A percentile compares a stretch with the other conserved stretches of the same genome.
Conservation (phyloP, 1,140 invertebrate genomes). For the Drosophila neocordata region DNA sequence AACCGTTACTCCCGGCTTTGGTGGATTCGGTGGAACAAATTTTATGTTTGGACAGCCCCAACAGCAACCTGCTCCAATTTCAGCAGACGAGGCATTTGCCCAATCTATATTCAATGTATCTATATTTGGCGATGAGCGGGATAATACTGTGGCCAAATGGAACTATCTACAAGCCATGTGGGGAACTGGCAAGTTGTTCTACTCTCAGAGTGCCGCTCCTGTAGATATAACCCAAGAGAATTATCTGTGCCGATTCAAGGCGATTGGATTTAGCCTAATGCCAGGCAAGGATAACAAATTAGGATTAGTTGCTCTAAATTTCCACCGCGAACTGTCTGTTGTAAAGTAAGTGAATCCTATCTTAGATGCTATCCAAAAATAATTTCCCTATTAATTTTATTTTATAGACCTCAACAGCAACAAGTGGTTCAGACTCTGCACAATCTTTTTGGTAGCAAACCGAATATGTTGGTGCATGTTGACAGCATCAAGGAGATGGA, state of each 20-base stretch:
- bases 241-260: conserved; percentile 95
- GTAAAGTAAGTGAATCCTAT: conserved; percentile 52
- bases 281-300: conserved; percentile 93
- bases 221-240: conserved; percentile 94
- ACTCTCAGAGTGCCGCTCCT: conserved; percentile 87
- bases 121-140: conserved; percentile 96
- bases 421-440: conserved; percentile 88
- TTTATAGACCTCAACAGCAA: conserved; percentile 86
- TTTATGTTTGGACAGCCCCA: conserved; percentile 84
- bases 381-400: neutral
- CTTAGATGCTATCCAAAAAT: neutral
- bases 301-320: conserved; percentile 91
- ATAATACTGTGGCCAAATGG: conserved; percentile 95
- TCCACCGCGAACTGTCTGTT: conserved; percentile 86
- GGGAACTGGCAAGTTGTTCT: conserved; percentile 92
- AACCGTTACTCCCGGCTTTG: conserved; percentile 83
- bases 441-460: conserved; percentile 90
- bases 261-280: conserved; percentile 94
- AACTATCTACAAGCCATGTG: conserved; percentile 97
- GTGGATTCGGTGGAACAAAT: conserved; percentile 83
- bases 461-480: conserved; percentile 90
- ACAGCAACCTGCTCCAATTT: conserved; percentile 85
- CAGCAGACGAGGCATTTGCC: conserved; percentile 88
- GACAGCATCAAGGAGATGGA: conserved; percentile 89
- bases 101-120: conserved; percentile 92